phyloP scores from a whole-genome alignment of 2,797 vertebrate genomes.

The Myotis pilosus region DNA sequence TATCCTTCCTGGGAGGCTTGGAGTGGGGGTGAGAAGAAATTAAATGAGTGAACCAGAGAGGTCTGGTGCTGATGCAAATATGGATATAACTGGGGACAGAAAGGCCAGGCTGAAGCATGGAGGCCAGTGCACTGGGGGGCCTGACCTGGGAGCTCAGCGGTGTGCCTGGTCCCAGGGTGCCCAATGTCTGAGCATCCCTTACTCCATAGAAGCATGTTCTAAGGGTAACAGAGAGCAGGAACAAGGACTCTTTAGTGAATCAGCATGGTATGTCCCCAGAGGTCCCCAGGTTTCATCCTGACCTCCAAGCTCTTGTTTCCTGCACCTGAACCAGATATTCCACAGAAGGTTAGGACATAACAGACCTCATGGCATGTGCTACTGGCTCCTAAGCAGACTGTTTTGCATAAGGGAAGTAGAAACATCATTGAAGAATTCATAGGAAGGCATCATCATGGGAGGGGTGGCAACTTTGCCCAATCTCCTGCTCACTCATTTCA shows the following conservation, averaged over 20 bases:
- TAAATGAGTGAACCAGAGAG: neutral
- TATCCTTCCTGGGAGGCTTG: neutral
- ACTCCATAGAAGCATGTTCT: neutral
- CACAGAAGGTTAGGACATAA: neutral
- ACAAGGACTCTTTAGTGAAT: rapidly evolving
- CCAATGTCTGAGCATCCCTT: neutral
- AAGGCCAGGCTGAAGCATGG: neutral
- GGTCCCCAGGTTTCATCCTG: neutral
- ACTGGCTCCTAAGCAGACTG: neutral
- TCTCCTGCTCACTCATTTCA: neutral
- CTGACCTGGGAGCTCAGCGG: rapidly evolving
- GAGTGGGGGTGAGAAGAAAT: neutral
- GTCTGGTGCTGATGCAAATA: neutral
- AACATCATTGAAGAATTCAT: neutral
- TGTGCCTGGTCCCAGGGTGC: rapidly evolving
- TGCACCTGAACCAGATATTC: neutral
- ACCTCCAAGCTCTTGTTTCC: neutral
- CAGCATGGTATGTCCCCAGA: neutral
- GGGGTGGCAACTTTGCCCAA: neutral
- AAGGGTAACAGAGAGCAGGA: neutral
- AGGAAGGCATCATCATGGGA: too few relatives aligned
- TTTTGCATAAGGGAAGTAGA: neutral
- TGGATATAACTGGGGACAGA: neutral
- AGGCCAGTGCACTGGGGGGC: too few relatives aligned
- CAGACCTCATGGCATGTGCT: neutral